Evolutionary conservation across 2,888 invertebrate species (phyloP), one percentile per base, ranked within the genome.

Genomic region (Venusia cambrica): DNA sequence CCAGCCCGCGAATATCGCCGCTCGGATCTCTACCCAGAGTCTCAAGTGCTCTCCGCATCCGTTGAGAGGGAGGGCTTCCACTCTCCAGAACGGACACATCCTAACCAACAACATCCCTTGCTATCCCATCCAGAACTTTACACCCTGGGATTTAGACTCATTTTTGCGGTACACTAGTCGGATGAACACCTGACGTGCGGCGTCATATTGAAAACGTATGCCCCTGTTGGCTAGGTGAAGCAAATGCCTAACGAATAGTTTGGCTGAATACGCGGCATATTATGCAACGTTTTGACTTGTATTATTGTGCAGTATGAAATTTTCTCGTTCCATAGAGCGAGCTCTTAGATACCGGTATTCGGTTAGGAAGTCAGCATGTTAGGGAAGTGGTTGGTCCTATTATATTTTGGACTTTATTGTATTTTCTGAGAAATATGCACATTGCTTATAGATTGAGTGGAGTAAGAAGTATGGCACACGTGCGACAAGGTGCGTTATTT

Each of bases 211-310:
- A 73, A 78, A 83, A 81, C 84, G 77, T 85, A 85, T 84, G 85
- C 81, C 75, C 75, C 72, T 67, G 79, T 80, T 83, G 79, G 81
- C 81, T 81, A 79, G 81, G 81, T 84, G 83, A 78, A 83, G 77
- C 83, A 81, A 85, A 87, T 84, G 79, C 84, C 84, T 84, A 84
- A 83, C 83, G 85, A 85, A 85, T 84, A 85, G 76, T 87, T 87
- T 83, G 77, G 81, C 75, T 76, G 80, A 80, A 79, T 75, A 75
- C 78, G 75, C 74, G 77, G 70, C 73, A 73, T 83, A 81, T 85
- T 85, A 85, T 84, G 83, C 84, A 85, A 85, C 73, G 69, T 74
- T 81, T 78, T 73, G 59, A 66, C 73, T 72, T 75, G 74, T 76
- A 77, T n/a, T n/a, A n/a, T 77, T 76, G 72, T 77, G 69, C 68